A percentile compares a stretch with the other conserved stretches of the same genome.
Conservation (phyloP, 1,140 invertebrate genomes). For the Dendrolimus kikuchii region DNA sequence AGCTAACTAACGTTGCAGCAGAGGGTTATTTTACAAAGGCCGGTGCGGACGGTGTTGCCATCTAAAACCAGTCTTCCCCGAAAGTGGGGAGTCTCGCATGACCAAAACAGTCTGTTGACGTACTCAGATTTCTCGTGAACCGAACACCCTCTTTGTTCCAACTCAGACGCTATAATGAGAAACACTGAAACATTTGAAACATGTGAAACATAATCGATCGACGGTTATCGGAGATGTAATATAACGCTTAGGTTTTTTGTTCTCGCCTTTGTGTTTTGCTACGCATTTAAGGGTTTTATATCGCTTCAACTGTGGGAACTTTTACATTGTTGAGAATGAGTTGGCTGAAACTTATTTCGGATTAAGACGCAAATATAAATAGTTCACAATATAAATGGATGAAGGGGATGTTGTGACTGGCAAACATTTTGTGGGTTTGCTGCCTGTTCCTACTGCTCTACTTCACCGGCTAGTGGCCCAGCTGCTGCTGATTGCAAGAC, state of each 20-base stretch:
- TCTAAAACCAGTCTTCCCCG: slow-evolving; percentile 35
- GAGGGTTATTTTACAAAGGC: slow-evolving; percentile 30
- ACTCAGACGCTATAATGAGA: slow-evolving; percentile 60
- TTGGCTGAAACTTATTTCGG: background rate
- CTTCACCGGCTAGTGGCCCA: no score
- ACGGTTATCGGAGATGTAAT: slow-evolving; percentile 48
- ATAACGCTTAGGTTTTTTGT: slow-evolving; percentile 36
- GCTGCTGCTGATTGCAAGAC: no score
- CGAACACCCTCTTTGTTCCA: slow-evolving; percentile 53
- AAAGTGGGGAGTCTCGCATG: slow-evolving; percentile 46
- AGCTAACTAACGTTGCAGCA: background rate
- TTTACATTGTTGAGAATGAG: background rate
- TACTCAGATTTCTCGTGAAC: slow-evolving; percentile 29
- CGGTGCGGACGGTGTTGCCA: slow-evolving; percentile 27
- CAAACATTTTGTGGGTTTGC: background rate
- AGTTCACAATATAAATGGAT: background rate
- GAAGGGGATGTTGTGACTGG: no score
- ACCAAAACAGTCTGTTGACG: slow-evolving; percentile 33
- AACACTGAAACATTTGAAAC: slow-evolving; percentile 11
- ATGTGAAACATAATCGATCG: slow-evolving; percentile 57
- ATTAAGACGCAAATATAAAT: slow-evolving; percentile 1
- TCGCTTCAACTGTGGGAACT: slow-evolving; percentile 9
- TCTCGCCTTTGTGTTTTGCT: slow-evolving; percentile 21
- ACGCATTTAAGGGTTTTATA: slow-evolving; percentile 21
- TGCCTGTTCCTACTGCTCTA: background rate